A percentile compares a stretch with the other conserved stretches of the same genome.
Conservation (phyloP, 2,113 vertebrate species). For the Tragelaphus buxtoni region DNA sequence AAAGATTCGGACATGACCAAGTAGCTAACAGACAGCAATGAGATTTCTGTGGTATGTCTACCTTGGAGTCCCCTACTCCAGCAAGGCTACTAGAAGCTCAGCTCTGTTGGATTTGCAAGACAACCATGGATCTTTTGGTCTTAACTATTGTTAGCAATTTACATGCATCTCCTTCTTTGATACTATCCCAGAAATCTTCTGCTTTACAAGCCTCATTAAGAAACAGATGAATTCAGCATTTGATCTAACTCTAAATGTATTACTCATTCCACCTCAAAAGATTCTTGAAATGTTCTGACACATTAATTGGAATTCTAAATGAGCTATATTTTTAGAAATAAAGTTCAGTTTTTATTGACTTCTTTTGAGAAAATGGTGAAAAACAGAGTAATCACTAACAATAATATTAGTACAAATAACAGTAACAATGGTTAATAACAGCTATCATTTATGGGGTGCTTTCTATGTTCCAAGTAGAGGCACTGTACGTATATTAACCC, state of each 20-base stretch:
- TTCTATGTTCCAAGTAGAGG: not conserved
- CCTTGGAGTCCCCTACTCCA: not conserved
- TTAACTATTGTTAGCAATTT: constrained; percentile 30
- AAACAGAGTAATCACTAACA: not conserved
- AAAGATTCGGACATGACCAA: not conserved
- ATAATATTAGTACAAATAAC: not conserved
- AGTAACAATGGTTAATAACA: not conserved
- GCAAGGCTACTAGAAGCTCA: not conserved
- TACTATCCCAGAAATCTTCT: not conserved
- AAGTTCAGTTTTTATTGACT: not conserved
- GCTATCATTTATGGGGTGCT: not conserved
- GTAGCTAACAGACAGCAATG: not conserved
- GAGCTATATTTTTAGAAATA: not conserved
- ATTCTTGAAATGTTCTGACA: not conserved
- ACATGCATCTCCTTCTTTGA: constrained; percentile 1
- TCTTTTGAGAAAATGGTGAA: not conserved
- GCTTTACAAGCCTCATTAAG: not conserved
- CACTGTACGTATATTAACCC: not conserved
- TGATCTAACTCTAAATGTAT: constrained; percentile 9
- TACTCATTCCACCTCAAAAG: constrained; percentile 19
- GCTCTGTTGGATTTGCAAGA: not conserved
- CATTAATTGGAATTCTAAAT: constrained; percentile 38
- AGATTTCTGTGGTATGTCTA: constrained; percentile 11
- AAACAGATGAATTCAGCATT: constrained; percentile 50
- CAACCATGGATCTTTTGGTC: constrained; percentile 20